Percentiles rank a stretch among this genome's conserved stretches.
These are phyloP conservation scores for Mastacembelus armatus DNA, from an alignment of 2,797 vertebrate species.

Conservation along the genomic window DNA sequence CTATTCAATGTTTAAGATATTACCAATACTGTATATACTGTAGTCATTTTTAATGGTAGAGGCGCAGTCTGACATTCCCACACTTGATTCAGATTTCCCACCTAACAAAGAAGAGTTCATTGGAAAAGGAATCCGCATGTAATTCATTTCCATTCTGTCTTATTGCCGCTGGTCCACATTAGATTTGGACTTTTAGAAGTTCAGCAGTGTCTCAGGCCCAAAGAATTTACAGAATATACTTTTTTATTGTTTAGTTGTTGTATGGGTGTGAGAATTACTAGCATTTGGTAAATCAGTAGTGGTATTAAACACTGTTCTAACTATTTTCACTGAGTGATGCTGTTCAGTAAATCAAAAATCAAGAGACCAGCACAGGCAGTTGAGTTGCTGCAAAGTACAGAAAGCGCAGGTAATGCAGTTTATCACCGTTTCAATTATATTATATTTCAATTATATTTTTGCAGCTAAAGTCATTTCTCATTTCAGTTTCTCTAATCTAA, in stretches of 20 bases:
- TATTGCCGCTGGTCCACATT: no score
- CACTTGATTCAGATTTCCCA: not conserved
- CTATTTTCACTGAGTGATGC: no score
- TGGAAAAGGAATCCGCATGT: not conserved
- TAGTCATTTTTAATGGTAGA: not conserved
- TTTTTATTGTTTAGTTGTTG: no score
- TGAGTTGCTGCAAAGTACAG: not conserved
- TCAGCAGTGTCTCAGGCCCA: no score
- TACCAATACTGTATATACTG: not conserved
- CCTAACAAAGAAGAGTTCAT: not conserved
- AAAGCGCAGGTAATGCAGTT: no score
- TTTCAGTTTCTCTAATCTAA: not conserved
- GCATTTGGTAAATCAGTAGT: not conserved
- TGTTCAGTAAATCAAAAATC: not conserved
- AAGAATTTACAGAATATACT: no score
- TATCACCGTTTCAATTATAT: no score
- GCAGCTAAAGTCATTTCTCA: not conserved
- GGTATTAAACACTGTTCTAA: no score
- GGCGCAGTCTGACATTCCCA: not conserved
- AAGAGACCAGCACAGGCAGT: constrained; percentile 2
- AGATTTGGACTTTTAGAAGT: not conserved
- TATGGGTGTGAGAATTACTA: not conserved
- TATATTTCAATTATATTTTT: constrained; percentile 4
- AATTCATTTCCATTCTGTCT: not conserved
- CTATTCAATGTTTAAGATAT: not conserved